These are phyloP conservation scores for Bugulina stolonifera DNA, from an alignment of 2,888 invertebrate genomes.

Conservation along the genomic window DNA sequence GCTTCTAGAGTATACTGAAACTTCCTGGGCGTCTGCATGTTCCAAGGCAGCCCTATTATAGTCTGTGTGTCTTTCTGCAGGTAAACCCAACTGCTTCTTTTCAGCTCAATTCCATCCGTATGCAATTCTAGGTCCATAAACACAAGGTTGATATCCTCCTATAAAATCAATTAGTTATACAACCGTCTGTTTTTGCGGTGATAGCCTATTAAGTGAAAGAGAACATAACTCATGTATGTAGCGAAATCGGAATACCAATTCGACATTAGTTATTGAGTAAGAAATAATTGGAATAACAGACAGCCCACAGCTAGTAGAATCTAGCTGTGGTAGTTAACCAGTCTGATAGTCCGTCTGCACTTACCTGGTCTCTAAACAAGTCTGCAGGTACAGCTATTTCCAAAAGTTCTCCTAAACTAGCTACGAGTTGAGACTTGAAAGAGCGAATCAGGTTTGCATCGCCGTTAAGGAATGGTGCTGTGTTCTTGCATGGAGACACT, in stretches of 20 bases:
- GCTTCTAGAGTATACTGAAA: conserved; percentile 10
- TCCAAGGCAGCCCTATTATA: conserved; percentile 1
- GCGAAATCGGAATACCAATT: no score
- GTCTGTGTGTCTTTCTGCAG: background rate
- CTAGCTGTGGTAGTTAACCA: no score
- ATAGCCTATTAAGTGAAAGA: no score
- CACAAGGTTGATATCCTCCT: conserved; percentile 14
- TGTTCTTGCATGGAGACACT: background rate
- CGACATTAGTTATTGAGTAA: no score
- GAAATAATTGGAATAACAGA: no score
- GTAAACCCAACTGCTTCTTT: background rate
- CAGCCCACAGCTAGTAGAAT: no score
- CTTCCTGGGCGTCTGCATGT: background rate
- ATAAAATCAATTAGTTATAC: no score
- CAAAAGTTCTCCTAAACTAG: background rate
- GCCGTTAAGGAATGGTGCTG: background rate
- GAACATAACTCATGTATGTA: no score
- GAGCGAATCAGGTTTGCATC: background rate
- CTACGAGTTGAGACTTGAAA: background rate
- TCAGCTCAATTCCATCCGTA: background rate
- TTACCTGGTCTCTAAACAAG: conserved; percentile 8
- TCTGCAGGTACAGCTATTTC: background rate
- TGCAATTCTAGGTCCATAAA: background rate
- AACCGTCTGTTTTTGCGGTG: no score
- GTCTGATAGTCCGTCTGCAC: background rate